These are phyloP conservation scores for Fragum fragum DNA, from an alignment of 2,888 invertebrate genomes.

Conservation along the genomic window DNA sequence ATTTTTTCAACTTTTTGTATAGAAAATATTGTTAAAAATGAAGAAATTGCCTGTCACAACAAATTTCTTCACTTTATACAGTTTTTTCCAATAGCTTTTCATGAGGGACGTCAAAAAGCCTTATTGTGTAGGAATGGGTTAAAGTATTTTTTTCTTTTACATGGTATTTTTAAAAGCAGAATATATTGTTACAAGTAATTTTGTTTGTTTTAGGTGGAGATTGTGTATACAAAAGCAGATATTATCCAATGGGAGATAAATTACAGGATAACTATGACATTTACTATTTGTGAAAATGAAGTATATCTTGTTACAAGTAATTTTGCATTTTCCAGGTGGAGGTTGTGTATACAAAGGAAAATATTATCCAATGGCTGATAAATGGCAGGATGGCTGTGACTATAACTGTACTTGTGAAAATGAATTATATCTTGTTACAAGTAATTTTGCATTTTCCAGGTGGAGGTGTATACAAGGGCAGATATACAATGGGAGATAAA, in stretches of 20 bases:
- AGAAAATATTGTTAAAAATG: no score
- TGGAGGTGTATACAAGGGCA: slow-evolving; percentile 68
- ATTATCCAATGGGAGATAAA: slow-evolving; percentile 60
- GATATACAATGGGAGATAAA: slow-evolving; percentile 53
- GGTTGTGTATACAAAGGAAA: slow-evolving; percentile 70
- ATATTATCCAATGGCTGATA: slow-evolving; percentile 59
- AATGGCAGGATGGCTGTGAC: slow-evolving; percentile 73
- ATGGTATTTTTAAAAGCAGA: no score
- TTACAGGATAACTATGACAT: slow-evolving; percentile 73
- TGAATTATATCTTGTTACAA: no score
- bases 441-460: slow-evolving; percentile 40
- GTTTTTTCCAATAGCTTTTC: no score
- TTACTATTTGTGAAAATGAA: slow-evolving; percentile 73
- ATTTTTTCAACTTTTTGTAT: no score
- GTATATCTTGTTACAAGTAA: no score
- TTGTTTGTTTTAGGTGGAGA: slow-evolving; percentile 53
- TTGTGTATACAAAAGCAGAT: slow-evolving; percentile 69
- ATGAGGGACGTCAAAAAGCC: no score
- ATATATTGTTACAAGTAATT: no score
- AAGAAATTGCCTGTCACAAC: no score
- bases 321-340: slow-evolving; percentile 52
- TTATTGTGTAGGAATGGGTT: no score
- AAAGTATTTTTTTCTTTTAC: no score
- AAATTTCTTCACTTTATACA: no score
- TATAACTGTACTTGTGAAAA: slow-evolving; percentile 74